A percentile compares a stretch with the other conserved stretches of the same genome.
Evolutionary conservation across 2,888 invertebrate species (phyloP).

Genomic region (Hedychridium roseum): DNA sequence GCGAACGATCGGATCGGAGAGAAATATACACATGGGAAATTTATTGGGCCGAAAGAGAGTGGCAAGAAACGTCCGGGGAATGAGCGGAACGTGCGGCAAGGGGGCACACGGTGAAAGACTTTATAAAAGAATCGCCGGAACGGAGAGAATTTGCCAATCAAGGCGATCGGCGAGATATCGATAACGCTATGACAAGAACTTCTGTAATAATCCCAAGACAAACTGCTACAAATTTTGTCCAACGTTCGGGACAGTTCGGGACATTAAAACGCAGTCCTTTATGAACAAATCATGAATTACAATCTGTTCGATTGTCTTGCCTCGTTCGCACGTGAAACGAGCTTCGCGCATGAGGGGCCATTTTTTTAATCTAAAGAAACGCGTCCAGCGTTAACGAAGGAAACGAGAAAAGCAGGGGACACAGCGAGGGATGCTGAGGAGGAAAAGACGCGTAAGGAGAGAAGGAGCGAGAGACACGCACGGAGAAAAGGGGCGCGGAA

Average conservation of each 20-base stretch:
- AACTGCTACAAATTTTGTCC: too few relatives aligned
- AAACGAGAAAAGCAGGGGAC: slow-evolving; percentile 25
- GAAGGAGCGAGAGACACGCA: slow-evolving; percentile 15
- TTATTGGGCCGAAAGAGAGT: background rate
- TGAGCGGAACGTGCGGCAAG: slow-evolving; percentile 5
- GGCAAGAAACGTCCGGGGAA: background rate
- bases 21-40: background rate
- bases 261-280: too few relatives aligned
- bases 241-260: too few relatives aligned
- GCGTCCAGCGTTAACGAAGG: too few relatives aligned
- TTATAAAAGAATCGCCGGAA: background rate
- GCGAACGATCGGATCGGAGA: background rate
- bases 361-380: too few relatives aligned
- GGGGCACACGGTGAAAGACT: slow-evolving; percentile 7
- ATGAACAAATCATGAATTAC: too few relatives aligned
- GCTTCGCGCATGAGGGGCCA: too few relatives aligned
- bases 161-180: slow-evolving; percentile 26
- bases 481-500: slow-evolving; percentile 15
- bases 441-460: slow-evolving; percentile 15
- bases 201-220: too few relatives aligned
- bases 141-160: slow-evolving; percentile 6
- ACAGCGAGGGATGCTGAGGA: slow-evolving; percentile 16
- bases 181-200: too few relatives aligned
- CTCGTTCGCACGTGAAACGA: too few relatives aligned
- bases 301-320: too few relatives aligned